These are phyloP conservation scores for Empis livida DNA, from an alignment of 2,888 invertebrate genomes.

Conservation along the genomic window DNA sequence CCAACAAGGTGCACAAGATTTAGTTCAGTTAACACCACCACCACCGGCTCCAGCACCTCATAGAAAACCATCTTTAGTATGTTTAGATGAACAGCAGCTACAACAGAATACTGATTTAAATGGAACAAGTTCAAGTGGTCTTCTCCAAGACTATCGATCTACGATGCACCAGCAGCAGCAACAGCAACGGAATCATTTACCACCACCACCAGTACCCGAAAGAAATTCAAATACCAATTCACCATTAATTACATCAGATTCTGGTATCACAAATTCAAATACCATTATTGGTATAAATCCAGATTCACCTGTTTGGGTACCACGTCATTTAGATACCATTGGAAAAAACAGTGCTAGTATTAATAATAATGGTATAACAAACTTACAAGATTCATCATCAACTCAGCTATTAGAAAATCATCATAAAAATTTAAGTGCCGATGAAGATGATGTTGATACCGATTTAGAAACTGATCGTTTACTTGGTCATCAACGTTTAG, in stretches of 20 bases:
- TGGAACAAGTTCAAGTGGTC: constrained; percentile 3
- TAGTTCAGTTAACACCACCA: constrained; percentile 48
- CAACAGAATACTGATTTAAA: neutral
- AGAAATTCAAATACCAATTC: constrained; percentile 30
- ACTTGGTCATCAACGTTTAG: constrained; percentile 85
- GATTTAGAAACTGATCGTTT: constrained; percentile 95
- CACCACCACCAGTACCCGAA: constrained; percentile 28
- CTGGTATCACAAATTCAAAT: neutral
- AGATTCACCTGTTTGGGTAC: constrained; percentile 35
- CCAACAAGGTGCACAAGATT: no score
- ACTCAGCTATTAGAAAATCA: constrained; percentile 10
- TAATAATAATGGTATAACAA: neutral
- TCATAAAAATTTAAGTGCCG: constrained; percentile 39
- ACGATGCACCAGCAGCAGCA: constrained; percentile 10
- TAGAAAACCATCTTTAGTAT: constrained; percentile 38
- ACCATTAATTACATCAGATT: constrained; percentile 21
- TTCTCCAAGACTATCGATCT: constrained; percentile 8
- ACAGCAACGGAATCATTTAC: constrained; percentile 15
- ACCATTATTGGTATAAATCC: constrained; percentile 19
- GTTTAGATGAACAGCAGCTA: constrained; percentile 16
- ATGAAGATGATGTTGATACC: constrained; percentile 84
- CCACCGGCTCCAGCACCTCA: constrained; percentile 66
- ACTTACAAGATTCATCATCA: constrained; percentile 23
- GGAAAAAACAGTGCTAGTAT: constrained; percentile 13
- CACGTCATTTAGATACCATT: constrained; percentile 23